These are phyloP conservation scores for Clarias macrocephalus DNA, from an alignment of 2,113 vertebrate genomes.

Conservation along the genomic window DNA sequence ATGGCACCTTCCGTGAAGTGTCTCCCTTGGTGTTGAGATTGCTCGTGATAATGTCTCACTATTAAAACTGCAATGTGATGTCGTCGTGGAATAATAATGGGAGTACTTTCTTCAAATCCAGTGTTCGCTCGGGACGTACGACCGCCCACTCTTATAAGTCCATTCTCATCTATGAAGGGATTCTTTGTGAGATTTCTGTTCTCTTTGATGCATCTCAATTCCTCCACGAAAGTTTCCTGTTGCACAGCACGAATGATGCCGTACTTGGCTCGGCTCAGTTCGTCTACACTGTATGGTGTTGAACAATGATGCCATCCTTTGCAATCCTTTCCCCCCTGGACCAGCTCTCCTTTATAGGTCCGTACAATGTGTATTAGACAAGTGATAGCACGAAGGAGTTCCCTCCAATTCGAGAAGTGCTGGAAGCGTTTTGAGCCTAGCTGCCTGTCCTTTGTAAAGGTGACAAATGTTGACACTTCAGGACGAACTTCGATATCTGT, in stretches of 20 bases:
- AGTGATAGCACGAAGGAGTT: constrained; percentile 1
- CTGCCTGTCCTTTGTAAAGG: neutral
- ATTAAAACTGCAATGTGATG: constrained; percentile 5
- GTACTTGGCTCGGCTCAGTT: neutral
- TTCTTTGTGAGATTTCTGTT: neutral
- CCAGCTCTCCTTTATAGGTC: no score
- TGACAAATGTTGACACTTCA: no score
- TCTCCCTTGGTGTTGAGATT: neutral
- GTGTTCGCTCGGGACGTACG: neutral
- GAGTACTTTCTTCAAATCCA: neutral
- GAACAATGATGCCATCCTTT: constrained; percentile 35
- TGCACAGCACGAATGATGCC: neutral
- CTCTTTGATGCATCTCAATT: neutral
- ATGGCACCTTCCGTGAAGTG: neutral
- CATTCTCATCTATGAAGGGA: no score
- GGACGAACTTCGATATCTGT: no score
- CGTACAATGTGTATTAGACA: constrained; percentile 27
- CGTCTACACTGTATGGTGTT: neutral
- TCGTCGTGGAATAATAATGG: neutral
- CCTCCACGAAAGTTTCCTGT: neutral
- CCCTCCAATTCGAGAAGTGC: constrained; percentile 25
- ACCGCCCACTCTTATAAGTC: neutral
- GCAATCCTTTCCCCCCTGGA: neutral
- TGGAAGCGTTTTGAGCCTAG: neutral
- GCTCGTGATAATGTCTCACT: constrained; percentile 15